Base-by-base conservation (phyloP, 2,797 vertebrate species). In the Kryptopterus vitreolus region DNA sequence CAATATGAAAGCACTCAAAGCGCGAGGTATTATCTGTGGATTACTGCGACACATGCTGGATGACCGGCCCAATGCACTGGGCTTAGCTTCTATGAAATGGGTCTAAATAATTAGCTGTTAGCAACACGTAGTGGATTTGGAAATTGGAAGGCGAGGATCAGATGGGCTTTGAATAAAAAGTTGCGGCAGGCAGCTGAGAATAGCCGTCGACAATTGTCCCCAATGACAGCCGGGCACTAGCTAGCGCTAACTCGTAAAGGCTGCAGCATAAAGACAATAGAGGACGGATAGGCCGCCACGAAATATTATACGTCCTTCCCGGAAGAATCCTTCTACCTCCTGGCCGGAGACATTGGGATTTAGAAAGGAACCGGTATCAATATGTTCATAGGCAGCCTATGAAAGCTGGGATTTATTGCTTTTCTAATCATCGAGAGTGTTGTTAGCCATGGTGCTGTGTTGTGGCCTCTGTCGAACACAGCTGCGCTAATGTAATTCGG, bases 151-250 rank as follows among this genome's bases (percentile, higher is more conserved):
- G 52, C 50, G 33, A 77, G 31, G 91, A 92, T 93, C 91, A 90
- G 89, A 91, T 92, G 88, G 85, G 59, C 86, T 91, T 91, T 87
- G 86, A 87, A 88, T 43, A 89, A 91, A 92, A 90, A 89, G 53
- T 15, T 31, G 1, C n/a, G 69, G 46, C 22, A n/a, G 10, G 70
- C 22, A 89, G 88, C 90, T 77, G 85, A 82, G 87, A 89, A 87
- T 80, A 82, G 83, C 78, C 69, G 61, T 58, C 70, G 70, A 57
- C 70, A 26, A 74, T 11, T 18, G n/a, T 43, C 72, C 55, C 59
- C 8, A 26, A 16, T 1, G 9, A 73, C 70, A 66, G 88, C 81
- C 88, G 82, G 84, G 81, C 82, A 13, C 26, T 77, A 88, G 87
- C 87, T 80, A 35, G 68, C 31, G 57, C 63, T 81, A 81, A 81